Evolutionary conservation across 30 jellyfish, hydroid and myxozoan genomes (phyloP).

Genomic region (Nemopilema nomurai): DNA sequence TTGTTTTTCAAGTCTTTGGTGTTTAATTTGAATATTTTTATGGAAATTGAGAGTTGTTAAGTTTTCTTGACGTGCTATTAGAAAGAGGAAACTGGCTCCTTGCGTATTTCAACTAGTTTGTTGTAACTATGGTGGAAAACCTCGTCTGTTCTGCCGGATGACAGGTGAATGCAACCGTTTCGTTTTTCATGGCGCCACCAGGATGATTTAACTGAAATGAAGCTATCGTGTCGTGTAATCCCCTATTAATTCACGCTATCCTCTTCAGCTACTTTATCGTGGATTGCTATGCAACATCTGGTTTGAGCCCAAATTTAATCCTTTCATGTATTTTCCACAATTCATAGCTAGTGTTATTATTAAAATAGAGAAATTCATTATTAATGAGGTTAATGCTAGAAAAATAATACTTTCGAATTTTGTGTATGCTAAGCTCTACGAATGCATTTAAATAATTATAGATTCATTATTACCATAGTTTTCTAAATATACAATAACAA

Average conservation of each 20-base stretch:
- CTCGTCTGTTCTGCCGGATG: neutral
- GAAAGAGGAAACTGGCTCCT: neutral
- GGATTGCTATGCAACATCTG: slow-evolving; percentile 1
- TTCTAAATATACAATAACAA: slow-evolving; percentile 7
- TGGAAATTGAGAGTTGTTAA: no score
- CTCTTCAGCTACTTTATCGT: neutral
- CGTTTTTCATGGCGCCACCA: neutral
- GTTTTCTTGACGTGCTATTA: no score
- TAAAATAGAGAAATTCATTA: slow-evolving; percentile 8
- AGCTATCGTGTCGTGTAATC: neutral
- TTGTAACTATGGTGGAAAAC: neutral
- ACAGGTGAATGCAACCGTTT: neutral
- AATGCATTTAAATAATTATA: slow-evolving; percentile 10
- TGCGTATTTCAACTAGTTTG: neutral
- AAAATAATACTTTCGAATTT: neutral
- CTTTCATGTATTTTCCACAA: neutral
- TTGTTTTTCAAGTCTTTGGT: no score
- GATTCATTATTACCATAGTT: slow-evolving; percentile 40
- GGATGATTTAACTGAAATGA: neutral
- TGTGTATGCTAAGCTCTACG: slow-evolving; percentile 1
- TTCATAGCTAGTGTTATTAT: slow-evolving; percentile 1
- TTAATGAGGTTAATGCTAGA: neutral
- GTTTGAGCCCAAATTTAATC: slow-evolving; percentile 4
- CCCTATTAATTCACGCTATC: neutral
- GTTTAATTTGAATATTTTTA: no score